A percentile compares a stretch with the other conserved stretches of the same genome.
Evolutionary conservation across 2,888 invertebrate species (phyloP).

Genomic region (Anaspis maculata): DNA sequence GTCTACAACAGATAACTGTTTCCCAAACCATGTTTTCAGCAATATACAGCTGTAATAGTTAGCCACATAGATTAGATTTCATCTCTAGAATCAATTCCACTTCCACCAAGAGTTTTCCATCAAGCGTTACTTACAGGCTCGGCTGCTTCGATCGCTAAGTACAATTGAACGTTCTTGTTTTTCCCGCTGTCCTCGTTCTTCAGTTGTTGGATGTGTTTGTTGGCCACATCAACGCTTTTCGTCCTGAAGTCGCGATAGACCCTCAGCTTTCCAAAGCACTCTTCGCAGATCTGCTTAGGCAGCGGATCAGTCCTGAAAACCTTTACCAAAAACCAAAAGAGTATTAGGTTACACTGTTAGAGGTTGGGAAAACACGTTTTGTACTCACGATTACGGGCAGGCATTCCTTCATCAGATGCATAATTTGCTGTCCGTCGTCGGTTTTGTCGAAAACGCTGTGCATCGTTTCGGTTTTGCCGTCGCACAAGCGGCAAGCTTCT

Average conservation of each 20-base stretch:
- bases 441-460: conserved; percentile 39
- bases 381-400: conserved; percentile 38
- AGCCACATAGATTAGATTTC: no score
- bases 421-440: conserved; percentile 35
- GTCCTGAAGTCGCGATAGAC: conserved; percentile 31
- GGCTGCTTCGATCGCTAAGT: conserved; percentile 14
- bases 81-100: no score
- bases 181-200: conserved; percentile 14
- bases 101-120: no score
- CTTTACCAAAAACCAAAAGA: no score
- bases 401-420: conserved; percentile 38
- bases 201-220: conserved; percentile 29
- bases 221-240: conserved; percentile 28
- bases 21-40: no score
- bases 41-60: no score
- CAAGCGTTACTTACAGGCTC: no score
- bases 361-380: no score
- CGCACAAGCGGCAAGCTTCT: conserved; percentile 38
- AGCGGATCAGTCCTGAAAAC: conserved; percentile 40
- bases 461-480: conserved; percentile 32
- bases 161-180: conserved; percentile 20
- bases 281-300: conserved; percentile 38
- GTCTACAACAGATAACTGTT: no score
- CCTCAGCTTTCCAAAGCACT: conserved; percentile 32
- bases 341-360: no score